Base-by-base conservation (phyloP, 2,797 vertebrate species). In the Oryzias sinensis region DNA sequence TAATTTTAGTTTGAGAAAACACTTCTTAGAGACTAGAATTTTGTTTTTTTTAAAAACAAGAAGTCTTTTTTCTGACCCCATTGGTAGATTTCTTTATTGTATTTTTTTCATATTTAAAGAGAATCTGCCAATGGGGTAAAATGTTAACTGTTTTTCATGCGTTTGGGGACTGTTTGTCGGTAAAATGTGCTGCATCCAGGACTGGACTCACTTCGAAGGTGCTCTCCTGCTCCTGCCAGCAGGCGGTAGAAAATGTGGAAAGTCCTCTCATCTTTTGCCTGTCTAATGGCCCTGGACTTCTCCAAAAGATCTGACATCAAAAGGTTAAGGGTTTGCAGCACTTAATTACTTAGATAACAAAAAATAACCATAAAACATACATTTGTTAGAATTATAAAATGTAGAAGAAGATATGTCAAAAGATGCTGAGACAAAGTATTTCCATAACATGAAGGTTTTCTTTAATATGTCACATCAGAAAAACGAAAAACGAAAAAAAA, bases 181-280 rank as follows among this genome's bases (percentile, higher is more conserved):
- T 22, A 8, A 8, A 27, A 27, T 27, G 25, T 27, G 25, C 25
- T 27, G 27, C 27, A 11, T 37, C 13, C 6, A 33, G 29, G 29
- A 33, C 29, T 33, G 33, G 18, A 88, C 96, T 95, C 88, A 98
- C 97, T 96, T 72, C 90, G 93, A 14, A 99, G 93, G 81, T 99
- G 96, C 45, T 99, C 97, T 62, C 95, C 96, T 48, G 97, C 95
- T 20, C 97, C 97, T 18, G 96, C 94, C 25, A 99, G 85, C 6
- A 99, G 87, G 44, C 97, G 95, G 74, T 99, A 99, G 89, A 99
- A 99, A 78, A 99, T 93, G 67, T 99, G 97, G 83, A 99, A 99
- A 1, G 97, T 99, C 25, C 97, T 81, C 65, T 99, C 97, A 43
- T 99, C 97, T 88, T 98, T 99, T 76, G 97, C 97, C 87, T 99